Evolutionary conservation across 92 coral and sea anemone genomes (phyloP), one percentile per base, ranked within the genome.

Genomic region (Heliopora coerulea): DNA sequence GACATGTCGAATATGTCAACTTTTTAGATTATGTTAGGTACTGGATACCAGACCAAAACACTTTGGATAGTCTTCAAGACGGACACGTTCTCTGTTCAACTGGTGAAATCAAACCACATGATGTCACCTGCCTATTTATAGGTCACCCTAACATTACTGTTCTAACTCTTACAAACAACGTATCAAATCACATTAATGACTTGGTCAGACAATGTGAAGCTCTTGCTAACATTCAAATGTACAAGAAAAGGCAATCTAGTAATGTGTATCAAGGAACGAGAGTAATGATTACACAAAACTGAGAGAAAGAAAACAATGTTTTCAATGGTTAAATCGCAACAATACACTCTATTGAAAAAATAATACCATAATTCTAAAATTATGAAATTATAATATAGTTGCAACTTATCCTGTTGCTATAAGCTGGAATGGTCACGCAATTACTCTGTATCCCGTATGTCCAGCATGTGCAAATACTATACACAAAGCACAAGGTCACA

Each of bases 301-400:
- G 73, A 2, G 79, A 79, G n/a, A 83, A 83, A 28, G 0, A 29
- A 4, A 46, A 30, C 20, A 48, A 84, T 0, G 39, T 83, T 0
- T 83, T 83, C 0, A 83, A 79, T 41, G 88, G 88, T 0, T 84
- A 79, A 58, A 27, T 32, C 1, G 83, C 80, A 0, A 32, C 60
- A 11, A 1, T 83, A 3, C 29, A 68, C 14, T n/a, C 24, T 0
- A n/a, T n/a, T n/a, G n/a, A n/a, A n/a, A 23, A n/a, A n/a, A n/a
- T n/a, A n/a, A n/a, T n/a, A n/a, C n/a, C n/a, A n/a, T n/a, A n/a
- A n/a, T n/a, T 63, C 2, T 52, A 52, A 5, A 35, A 69, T 13
- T 34, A 20, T 57, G n/a, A 1, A 66, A 68, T 10, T 10, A 30
- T 0, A 32, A 62, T 26, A 4, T 28, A 3, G 79, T 63, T 0